These are phyloP conservation scores for Brienomyrus longianalis DNA, from an alignment of 2,113 vertebrate genomes.

Conservation along the genomic window DNA sequence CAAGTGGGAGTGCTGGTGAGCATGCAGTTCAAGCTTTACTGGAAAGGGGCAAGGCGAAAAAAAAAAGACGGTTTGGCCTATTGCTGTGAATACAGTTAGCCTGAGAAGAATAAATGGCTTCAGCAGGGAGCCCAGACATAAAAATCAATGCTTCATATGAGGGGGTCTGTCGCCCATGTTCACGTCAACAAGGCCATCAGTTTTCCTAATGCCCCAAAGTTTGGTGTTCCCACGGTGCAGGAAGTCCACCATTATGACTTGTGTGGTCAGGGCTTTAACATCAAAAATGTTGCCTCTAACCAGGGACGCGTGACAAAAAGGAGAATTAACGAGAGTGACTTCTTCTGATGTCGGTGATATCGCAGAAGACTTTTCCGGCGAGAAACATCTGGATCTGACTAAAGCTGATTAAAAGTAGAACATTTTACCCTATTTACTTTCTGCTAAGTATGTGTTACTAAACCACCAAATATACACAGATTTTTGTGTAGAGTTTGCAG, in stretches of 20 bases:
- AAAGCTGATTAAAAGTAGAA: neutral
- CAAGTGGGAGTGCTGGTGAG: conserved; percentile 62
- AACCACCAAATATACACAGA: neutral
- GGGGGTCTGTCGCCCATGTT: conserved; percentile 85
- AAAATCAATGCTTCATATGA: conserved; percentile 94
- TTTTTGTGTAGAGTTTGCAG: neutral
- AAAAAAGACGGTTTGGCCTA: conserved; percentile 70
- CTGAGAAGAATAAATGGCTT: conserved; percentile 95
- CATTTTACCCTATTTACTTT: neutral
- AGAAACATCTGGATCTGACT: neutral
- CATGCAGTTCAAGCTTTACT: conserved; percentile 70
- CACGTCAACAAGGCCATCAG: conserved; percentile 96
- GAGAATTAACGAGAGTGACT: conserved; percentile 66
- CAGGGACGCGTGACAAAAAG: conserved; percentile 48
- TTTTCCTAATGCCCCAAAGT: conserved; percentile 87
- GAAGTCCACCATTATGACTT: conserved; percentile 72
- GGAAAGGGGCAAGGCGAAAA: conserved; percentile 70
- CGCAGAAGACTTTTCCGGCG: neutral
- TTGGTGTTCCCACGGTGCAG: conserved; percentile 70
- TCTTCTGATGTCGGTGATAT: conserved; percentile 38
- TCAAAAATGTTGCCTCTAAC: conserved; percentile 70
- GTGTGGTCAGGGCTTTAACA: conserved; percentile 88
- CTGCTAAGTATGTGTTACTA: neutral
- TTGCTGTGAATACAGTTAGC: conserved; percentile 77
- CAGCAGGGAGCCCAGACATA: conserved; percentile 80